These are phyloP conservation scores for Brachionus manjavacas DNA, from an alignment of 1,140 invertebrate species.

Conservation along the genomic window DNA sequence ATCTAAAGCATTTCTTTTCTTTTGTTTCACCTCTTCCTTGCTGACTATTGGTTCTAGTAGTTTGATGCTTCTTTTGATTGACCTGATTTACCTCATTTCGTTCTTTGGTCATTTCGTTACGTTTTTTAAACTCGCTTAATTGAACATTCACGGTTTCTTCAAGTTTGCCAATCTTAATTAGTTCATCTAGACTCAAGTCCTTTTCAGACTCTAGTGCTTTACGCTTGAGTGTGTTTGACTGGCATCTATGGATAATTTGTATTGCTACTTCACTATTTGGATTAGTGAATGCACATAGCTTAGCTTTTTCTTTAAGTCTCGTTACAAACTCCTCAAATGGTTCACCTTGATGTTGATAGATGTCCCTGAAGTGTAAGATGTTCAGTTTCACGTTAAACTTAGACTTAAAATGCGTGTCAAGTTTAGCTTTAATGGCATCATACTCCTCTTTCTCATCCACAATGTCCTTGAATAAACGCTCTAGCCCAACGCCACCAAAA, in stretches of 20 bases:
- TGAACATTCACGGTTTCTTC: not conserved
- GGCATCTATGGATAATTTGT: not conserved
- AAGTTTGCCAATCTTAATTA: not conserved
- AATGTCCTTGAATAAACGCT: not conserved
- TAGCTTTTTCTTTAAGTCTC: not conserved
- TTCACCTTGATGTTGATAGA: not conserved
- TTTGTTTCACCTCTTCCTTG: not conserved
- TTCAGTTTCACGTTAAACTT: not conserved
- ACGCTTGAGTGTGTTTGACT: not conserved
- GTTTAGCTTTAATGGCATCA: not conserved
- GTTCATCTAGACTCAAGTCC: not conserved
- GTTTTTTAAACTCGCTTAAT: not conserved
- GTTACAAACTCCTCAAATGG: not conserved
- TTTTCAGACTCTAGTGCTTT: not conserved
- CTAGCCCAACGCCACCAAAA: not conserved
- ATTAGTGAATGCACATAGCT: not conserved
- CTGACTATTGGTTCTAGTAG: not conserved
- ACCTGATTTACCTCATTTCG: not conserved
- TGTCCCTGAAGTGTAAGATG: not conserved
- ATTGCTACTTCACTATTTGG: not conserved
- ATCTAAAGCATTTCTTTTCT: not conserved
- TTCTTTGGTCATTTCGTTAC: not conserved
- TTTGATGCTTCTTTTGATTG: not conserved
- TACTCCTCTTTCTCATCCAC: not conserved
- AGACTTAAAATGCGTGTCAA: not conserved